Base-by-base conservation (phyloP, 1,140 invertebrate species). In the Hesperophylax magnus region DNA sequence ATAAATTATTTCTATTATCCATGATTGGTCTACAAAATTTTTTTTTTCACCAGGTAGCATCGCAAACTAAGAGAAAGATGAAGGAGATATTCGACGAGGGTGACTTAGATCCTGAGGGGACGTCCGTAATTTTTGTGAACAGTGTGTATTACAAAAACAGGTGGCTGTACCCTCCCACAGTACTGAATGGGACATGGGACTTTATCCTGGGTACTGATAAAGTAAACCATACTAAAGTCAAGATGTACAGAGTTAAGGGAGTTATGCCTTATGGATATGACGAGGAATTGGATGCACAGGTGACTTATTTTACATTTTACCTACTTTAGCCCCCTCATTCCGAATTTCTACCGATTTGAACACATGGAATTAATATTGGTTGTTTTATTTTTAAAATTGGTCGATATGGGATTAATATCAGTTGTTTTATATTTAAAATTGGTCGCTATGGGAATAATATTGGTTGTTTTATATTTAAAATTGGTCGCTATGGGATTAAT, bases 81-180 rank as follows among this genome's bases (percentile, higher is more conserved):
- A 78, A 58, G 61, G 54, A 80, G 17, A 76, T 84, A 47, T 82
- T 84, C 54, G 81, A 82, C 27, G 78, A 80, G 0, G 15, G 22
- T 60, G 81, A 84, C 76, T 78, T 84, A 15, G 31, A 61, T 15
- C 54, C 39, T 1, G 76, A 60, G 3, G 81, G 87, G 17, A 92
- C 91, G 81, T 90, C 86, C 75, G 67, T 96, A 22, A 91, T 97
- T 9, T 86, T 97, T 2, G 87, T 96, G 0, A 97, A 95, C 87
- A 96, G 95, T 1, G 89, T 97, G 71, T 96, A 97, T 86, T 94
- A 97, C 86, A 97, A 97, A 85, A 94, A 84, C 56, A 86, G 86
- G 6, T 90, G 89, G 89, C 86, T 88, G 0, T 84, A 87, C 52
- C 84, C 88, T 31, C 88, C 89, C 65, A 90, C 88, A 0, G 85